Evolutionary conservation across 1,140 invertebrate species (phyloP), one percentile per base, ranked within the genome.

Genomic region (Saccostrea cuccullata): DNA sequence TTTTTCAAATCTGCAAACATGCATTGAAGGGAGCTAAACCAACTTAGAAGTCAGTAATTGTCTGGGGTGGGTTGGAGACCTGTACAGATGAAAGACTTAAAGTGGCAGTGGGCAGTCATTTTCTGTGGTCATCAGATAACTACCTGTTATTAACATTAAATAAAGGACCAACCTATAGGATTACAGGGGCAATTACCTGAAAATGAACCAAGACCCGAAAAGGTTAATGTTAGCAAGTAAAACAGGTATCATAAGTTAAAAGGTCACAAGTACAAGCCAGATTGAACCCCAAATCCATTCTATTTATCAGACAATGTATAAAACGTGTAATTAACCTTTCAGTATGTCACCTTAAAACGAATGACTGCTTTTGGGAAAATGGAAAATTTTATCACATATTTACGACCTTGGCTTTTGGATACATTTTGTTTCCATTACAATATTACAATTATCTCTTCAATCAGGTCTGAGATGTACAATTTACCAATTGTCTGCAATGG

Each of bases 61-160:
- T 64, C 58, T n/a, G 17, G 17, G 30, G 58, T 64, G n/a, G n/a
- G 58, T n/a, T 64, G 58, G n/a, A n/a, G 58, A 64, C 58, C 58
- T 64, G 1, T 20, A 64, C 13, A 64, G 58, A 64, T 64, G 58
- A 64, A 17, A 64, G 58, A 64, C n/a, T 20, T 64, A 8, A 20
- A 64, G 5, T 17, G 15, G 17, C n/a, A 30, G 70, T 77, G 70
- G 70, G 70, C 70, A 77, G 26, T 77, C 26, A 77, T 77, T 77
- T 77, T 77, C 30, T 77, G 70, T 77, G 70, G 70, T 77, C 70
- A 77, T 64, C 70, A 77, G 70, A 77, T 77, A 77, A 13, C 70
- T 77, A 12, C 5, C 70, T 17, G 30, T 30, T 67, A 23, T 67
- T 77, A 77, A 77, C 70, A 30, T 77, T 77, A 64, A 64, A 64